A percentile compares a stretch with the other conserved stretches of the same genome.
Conservation (phyloP, 1,140 invertebrate genomes). For the Asobara japonica region DNA sequence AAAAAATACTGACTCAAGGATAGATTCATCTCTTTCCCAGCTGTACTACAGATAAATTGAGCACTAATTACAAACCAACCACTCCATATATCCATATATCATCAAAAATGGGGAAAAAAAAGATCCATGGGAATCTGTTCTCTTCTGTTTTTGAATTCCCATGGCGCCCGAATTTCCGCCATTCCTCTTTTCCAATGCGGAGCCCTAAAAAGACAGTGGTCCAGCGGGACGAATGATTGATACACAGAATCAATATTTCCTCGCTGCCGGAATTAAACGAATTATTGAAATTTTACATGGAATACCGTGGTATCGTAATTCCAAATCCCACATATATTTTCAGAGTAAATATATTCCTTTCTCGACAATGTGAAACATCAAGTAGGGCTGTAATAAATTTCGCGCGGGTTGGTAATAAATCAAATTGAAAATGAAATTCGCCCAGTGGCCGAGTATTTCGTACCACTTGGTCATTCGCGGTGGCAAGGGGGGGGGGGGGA, state of each 20-base stretch:
- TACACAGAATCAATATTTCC: conserved; percentile 11
- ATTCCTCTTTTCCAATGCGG: neutral
- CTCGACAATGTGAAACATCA: neutral
- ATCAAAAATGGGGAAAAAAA: neutral
- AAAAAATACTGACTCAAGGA: too few relatives aligned
- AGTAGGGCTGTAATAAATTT: neutral
- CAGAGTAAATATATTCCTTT: neutral
- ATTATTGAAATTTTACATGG: neutral
- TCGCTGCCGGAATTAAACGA: conserved; percentile 5
- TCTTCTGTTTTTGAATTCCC: conserved; percentile 14
- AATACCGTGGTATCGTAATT: neutral
- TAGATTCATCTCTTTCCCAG: too few relatives aligned
- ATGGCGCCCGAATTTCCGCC: conserved; percentile 12
- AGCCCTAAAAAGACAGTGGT: neutral
- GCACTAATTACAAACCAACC: neutral
- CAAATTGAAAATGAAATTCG: conserved; percentile 11
- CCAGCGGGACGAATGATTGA: conserved; percentile 9
- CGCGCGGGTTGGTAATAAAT: conserved; percentile 8
- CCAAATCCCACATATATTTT: neutral
- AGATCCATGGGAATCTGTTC: neutral
- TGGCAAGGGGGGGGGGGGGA: too few relatives aligned
- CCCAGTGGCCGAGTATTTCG: neutral
- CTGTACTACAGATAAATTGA: too few relatives aligned
- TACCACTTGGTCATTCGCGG: neutral
- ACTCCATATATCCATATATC: neutral